Evolutionary conservation across 2,888 invertebrate genomes (phyloP), one percentile per base, ranked within the genome.

Genomic region (Nymphalis urticae): DNA sequence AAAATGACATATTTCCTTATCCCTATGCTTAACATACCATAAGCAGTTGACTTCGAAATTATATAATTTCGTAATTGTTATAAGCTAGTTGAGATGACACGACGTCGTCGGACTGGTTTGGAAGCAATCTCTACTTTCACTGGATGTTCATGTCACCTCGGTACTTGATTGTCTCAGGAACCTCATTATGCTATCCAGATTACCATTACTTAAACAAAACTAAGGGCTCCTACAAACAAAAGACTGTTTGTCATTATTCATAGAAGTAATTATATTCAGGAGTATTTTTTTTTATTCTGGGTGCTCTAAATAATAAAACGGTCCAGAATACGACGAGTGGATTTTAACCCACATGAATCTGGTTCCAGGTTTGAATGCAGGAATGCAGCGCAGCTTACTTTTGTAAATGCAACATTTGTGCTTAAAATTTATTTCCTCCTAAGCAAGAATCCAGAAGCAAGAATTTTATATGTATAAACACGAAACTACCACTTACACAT

Each of bases 91-190:
- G 64, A 72, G 68, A 68, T 76, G 74, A 72, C 67, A 66, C 84
- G 85, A 84, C 82, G 82, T 85, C 88, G 85, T 74, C 75, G 59
- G 74, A 82, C 85, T 77, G 80, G 87, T 83, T 85, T 80, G 75
- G 76, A 79, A 75, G 72, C 75, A 32, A 32, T 56, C 56, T 70
- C 75, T 71, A 78, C 83, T 83, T 83, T 83, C 82, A 80, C 82
- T 77, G 75, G 76, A 78, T 77, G 79, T 75, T 76, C 79, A 75
- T 78, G 73, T 77, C 75, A 75, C 74, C 76, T 76, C 42, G 74
- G 76, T 75, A 73, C 75, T 71, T 64, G 75, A 73, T 72, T 71
- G 71, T 74, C 73, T 73, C 69, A 65, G 70, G 72, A 62, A 68
- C 73, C 75, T 72, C 68, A 66, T 76, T 77, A 75, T 75, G 70